phyloP scores from a whole-genome alignment of 2,113 vertebrate genomes.

The Scytalopus superciliaris region DNA sequence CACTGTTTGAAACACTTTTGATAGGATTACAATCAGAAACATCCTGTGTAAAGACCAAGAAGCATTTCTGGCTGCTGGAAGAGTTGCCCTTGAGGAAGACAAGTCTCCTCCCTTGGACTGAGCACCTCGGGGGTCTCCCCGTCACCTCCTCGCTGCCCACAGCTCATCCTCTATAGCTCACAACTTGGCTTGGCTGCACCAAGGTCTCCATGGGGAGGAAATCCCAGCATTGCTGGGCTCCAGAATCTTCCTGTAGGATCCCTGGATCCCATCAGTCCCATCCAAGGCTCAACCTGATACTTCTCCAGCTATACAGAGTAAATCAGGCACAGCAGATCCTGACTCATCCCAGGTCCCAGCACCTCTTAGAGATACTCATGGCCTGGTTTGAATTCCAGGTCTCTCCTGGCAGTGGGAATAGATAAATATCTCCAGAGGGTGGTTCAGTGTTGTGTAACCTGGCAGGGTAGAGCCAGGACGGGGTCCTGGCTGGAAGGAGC shows the following conservation, averaged over 20 bases:
- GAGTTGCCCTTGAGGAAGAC: not conserved
- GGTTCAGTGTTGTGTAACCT: not conserved
- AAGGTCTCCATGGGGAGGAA: not conserved
- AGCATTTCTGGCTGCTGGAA: not conserved
- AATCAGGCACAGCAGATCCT: not conserved
- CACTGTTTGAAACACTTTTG: not conserved
- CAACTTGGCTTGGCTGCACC: not conserved
- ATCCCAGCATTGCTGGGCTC: not conserved
- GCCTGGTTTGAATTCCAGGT: not conserved
- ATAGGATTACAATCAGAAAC: not conserved
- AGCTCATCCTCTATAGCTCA: not conserved
- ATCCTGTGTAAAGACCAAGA: not conserved
- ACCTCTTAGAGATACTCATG: not conserved
- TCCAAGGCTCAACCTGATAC: not conserved
- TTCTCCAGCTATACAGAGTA: rapidly evolving
- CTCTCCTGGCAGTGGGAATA: not conserved
- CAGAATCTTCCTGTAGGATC: not conserved
- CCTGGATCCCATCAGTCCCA: not conserved
- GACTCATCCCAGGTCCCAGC: not conserved
- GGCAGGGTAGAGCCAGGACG: not conserved
- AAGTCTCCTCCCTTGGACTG: not conserved
- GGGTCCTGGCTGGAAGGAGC: not conserved
- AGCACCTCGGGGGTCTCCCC: not conserved
- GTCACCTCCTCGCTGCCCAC: not conserved
- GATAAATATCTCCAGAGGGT: not conserved